A percentile compares a stretch with the other conserved stretches of the same genome.
Evolutionary conservation across 2,797 vertebrate species (phyloP).

Genomic region (Spondyliosoma cantharus): DNA sequence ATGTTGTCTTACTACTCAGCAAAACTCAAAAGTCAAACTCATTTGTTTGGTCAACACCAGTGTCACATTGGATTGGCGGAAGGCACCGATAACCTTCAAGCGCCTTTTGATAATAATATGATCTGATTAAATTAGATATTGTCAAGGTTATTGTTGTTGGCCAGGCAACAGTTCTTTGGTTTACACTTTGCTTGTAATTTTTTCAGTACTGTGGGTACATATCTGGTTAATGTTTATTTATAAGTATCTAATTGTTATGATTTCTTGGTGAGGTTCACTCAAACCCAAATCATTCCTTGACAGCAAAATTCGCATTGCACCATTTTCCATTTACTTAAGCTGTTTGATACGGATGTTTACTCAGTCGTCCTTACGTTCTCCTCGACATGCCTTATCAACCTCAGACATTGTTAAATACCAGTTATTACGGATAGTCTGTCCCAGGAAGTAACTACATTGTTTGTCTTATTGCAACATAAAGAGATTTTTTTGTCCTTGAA

Average conservation of each 20-base stretch:
- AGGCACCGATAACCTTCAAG: constrained; percentile 56
- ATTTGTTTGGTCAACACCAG: constrained; percentile 34
- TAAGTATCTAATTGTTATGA: background rate
- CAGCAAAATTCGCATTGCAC: background rate
- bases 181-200: background rate
- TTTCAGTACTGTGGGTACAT: background rate
- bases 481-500: constrained; percentile 39
- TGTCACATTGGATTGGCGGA: background rate
- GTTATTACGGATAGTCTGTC: background rate
- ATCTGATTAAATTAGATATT: background rate
- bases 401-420: constrained; percentile 7
- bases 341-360: constrained; percentile 45
- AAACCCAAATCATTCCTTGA: background rate
- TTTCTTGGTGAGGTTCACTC: background rate
- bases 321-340: background rate
- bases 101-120: constrained; percentile 39
- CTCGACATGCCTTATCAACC: constrained; percentile 42
- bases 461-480: background rate
- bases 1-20: constrained; percentile 7
- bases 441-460: background rate
- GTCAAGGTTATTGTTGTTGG: constrained; percentile 30
- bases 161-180: background rate
- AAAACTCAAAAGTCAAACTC: constrained; percentile 22
- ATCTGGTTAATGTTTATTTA: background rate
- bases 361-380: constrained; percentile 9